phyloP scores from a whole-genome alignment of 1,140 invertebrate genomes.

The Orchesella cincta region DNA sequence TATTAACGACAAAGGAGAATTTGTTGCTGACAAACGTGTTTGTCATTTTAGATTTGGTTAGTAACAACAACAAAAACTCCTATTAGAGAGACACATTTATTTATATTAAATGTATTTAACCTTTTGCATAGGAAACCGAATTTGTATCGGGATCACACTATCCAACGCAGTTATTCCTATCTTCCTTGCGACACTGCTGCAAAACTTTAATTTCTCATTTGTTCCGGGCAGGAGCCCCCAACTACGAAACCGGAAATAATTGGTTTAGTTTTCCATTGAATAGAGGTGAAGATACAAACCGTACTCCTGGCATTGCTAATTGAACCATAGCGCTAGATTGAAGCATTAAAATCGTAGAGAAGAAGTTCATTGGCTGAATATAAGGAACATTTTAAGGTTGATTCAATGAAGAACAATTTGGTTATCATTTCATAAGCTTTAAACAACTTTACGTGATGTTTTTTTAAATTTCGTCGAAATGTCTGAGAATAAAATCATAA shows the following conservation, averaged over 20 bases:
- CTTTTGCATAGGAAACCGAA: slow-evolving; percentile 61
- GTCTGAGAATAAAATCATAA: too few relatives aligned
- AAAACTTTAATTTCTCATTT: slow-evolving; percentile 59
- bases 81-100: background rate
- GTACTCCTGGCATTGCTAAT: too few relatives aligned
- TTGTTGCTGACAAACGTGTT: slow-evolving; percentile 1
- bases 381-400: too few relatives aligned
- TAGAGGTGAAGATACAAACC: too few relatives aligned
- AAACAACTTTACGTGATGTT: too few relatives aligned
- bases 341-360: too few relatives aligned
- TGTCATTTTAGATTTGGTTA: slow-evolving; percentile 24
- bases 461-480: too few relatives aligned
- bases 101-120: background rate
- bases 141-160: slow-evolving; percentile 65
- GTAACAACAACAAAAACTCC: too few relatives aligned
- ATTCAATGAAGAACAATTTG: too few relatives aligned
- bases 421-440: too few relatives aligned
- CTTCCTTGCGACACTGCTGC: slow-evolving; percentile 61
- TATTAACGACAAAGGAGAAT: slow-evolving; percentile 21
- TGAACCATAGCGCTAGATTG: too few relatives aligned
- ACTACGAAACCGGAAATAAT: slow-evolving; percentile 26
- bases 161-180: slow-evolving; percentile 63
- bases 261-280: slow-evolving; percentile 19
- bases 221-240: slow-evolving; percentile 51
- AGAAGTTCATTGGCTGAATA: too few relatives aligned